Evolutionary conservation across 2,888 invertebrate genomes (phyloP), one percentile per base, ranked within the genome.

Genomic region (Gordius sp.): DNA sequence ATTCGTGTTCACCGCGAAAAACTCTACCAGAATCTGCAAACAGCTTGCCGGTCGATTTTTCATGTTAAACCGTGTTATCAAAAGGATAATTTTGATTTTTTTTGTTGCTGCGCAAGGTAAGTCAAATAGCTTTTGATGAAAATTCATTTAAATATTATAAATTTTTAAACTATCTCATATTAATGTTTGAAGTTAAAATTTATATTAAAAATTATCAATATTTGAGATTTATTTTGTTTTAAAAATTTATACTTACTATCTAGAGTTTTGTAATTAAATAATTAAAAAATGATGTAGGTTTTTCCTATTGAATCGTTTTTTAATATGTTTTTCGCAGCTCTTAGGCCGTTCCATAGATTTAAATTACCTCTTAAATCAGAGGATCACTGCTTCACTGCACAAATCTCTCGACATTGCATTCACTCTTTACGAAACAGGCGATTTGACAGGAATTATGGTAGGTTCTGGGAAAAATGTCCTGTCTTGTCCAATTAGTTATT

Each of bases 361-460:
- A 60, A 86, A 85, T 67, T 79, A 83, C 66, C 72, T 86, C 26
- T 80, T 86, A 56, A 85, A 87, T 0, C 93, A 97, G 67, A 75
- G 93, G 60, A 83, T 97, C 60, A 93, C 93, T 68, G 83, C 84
- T 0, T 84, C 87, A 60, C 81, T 93, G 79, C 83, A 87, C 65
- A 83, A 82, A 67, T 86, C 89, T 1, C 72, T 97, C 2, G 91
- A 91, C 68, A 76, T 86, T 57, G 91, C 89, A 1, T 86, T 97
- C 47, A 82, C 83, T 62, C 83, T 87, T 67, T 97, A 97, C 68
- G 93, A 93, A 72, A 84, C 82, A 4, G 86, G 85, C 1, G 89
- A 91, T 66, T 81, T 97, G 41, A 89, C 91, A 1, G 86, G 86
- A 2, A 82, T 93, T 63, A 81, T 91, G 70, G 85, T 84, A 65